Base-by-base conservation (phyloP, 2,113 vertebrate species). In the Leptodactylus fuscus region DNA sequence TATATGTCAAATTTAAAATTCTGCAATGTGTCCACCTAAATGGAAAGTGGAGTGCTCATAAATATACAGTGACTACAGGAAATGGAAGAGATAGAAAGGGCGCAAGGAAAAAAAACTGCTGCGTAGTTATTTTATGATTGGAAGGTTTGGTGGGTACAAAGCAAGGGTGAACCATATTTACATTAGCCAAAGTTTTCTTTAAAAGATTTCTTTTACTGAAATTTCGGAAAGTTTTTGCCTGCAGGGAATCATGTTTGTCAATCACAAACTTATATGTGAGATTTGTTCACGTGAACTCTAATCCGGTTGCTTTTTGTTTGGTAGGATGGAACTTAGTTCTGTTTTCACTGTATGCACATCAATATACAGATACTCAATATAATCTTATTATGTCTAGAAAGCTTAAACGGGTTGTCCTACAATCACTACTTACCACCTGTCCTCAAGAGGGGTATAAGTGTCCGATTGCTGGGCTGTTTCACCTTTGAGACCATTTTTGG, bases 1-100 rank as follows among this genome's bases (percentile, higher is more conserved):
- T 74, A 58, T 79, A 38, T 79, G 51, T 79, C 20, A 60, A 58
- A 60, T 16, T 34, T 10, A 60, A 6, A 79, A 41, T 41, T 41
- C 13, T 41, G 16, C 34, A 79, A 79, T 27, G 76, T 44, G 29
- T 27, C 2, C 9, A 9, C 10, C 5, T 36, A 27, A 60, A 58
- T 60, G 76, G 20, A 58, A 55, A 55, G 12, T 36, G 48, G 3
- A 58, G 32, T 55, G 22, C 49, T 1, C 20, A 38, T 38, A 77
- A 77, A 55, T 53, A 53, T 36, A 77, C 18, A n/a, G 20, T 16
- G 22, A 79, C 34, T 79, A 53, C 34, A 69, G 8, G 4, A 11
- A 69, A 69, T 69, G 65, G 38, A 22, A 69, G 7, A 22, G 18
- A 10, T 34, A 7, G 15, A 34, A 69, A 27, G 32, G 65, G 18